Conservation (phyloP, 2,113 vertebrate genomes). For the Cyanocitta stelleri region DNA sequence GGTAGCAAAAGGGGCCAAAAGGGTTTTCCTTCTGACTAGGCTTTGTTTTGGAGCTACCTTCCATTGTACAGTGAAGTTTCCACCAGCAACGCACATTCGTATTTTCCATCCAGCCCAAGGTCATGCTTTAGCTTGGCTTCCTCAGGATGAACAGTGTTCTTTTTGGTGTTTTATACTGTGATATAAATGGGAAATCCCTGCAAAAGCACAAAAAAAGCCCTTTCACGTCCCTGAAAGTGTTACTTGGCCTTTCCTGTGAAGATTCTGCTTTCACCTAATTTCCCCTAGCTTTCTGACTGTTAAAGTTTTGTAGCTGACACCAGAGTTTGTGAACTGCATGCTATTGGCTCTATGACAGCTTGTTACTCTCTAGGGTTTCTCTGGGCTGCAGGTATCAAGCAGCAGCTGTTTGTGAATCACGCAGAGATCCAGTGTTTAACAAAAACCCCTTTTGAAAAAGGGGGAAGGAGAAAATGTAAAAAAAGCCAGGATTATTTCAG, state of each 20-base stretch:
- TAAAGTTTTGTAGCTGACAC: background rate
- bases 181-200: conserved; percentile 32
- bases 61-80: conserved; percentile 31
- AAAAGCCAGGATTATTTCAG: background rate
- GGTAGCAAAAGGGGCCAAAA: background rate
- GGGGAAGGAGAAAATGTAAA: background rate
- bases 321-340: background rate
- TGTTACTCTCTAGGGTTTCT: background rate
- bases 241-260: background rate
- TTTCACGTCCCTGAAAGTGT: background rate
- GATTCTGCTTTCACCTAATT: background rate
- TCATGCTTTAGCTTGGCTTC: conserved; percentile 54
- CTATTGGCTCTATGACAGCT: background rate
- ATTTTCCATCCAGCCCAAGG: conserved; percentile 50
- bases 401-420: background rate
- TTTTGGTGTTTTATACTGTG: conserved; percentile 56
- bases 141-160: conserved; percentile 30
- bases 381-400: background rate
- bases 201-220: conserved; percentile 27
- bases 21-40: background rate
- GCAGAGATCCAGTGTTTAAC: background rate
- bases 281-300: background rate
- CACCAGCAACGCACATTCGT: background rate
- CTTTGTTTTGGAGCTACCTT: conserved; percentile 37
- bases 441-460: background rate